A percentile compares a stretch with the other conserved stretches of the same genome.
Conservation (phyloP, 2,888 invertebrate genomes). For the Parnassius glacialis region DNA sequence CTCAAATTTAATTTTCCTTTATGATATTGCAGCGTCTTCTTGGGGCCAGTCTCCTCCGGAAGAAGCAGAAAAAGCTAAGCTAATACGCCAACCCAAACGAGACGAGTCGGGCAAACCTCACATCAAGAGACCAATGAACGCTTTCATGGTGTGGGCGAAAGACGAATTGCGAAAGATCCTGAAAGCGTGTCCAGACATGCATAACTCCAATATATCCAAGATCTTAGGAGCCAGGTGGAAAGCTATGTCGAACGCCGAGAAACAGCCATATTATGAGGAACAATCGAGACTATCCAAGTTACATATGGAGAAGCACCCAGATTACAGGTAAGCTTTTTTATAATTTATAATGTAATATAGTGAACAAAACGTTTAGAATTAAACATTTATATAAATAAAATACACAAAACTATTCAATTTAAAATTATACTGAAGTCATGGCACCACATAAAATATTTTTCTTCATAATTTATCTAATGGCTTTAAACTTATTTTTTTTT, state of each 20-base stretch:
- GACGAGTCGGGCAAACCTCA: conserved; percentile 96
- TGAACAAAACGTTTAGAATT: no score
- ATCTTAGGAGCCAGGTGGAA: conserved; percentile 99
- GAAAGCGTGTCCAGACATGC: conserved; percentile 99
- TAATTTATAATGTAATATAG: neutral
- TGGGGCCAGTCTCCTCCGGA: conserved; percentile 83
- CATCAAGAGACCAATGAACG: conserved; percentile 99
- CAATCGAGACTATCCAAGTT: conserved; percentile 96
- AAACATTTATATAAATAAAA: no score
- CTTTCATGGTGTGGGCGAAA: conserved; percentile 99
- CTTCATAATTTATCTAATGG: neutral
- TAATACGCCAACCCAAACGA: conserved; percentile 92
- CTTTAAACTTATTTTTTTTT: neutral
- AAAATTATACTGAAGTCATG: neutral
- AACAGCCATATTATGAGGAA: conserved; percentile 99
- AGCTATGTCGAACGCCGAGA: conserved; percentile 98
- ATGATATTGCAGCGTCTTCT: conserved; percentile 54
- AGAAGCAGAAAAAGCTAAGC: conserved; percentile 89
- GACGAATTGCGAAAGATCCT: conserved; percentile 99
- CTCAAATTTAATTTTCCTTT: neutral
- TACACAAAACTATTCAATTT: neutral
- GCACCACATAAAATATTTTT: neutral
- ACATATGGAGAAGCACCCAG: conserved; percentile 99
- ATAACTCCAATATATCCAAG: conserved; percentile 99
- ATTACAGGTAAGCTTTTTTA: conserved; percentile 86